phyloP scores from a whole-genome alignment of 1,140 invertebrate species.

The Drosophila novamexicana region DNA sequence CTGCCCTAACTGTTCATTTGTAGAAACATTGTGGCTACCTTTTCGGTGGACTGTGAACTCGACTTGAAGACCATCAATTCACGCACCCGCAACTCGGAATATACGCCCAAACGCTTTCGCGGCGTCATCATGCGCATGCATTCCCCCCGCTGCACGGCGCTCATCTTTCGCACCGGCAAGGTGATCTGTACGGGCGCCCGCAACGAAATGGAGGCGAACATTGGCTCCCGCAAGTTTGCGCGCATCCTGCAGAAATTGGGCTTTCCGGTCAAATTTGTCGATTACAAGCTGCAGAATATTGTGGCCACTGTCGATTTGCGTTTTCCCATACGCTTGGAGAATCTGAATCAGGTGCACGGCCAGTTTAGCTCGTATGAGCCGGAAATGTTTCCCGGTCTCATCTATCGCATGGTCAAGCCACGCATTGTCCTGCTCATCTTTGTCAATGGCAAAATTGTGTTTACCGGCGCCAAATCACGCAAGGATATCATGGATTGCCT shows the following conservation, averaged over 20 bases:
- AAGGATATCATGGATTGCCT: conserved; percentile 97
- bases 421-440: conserved; percentile 98
- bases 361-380: conserved; percentile 98
- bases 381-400: conserved; percentile 97
- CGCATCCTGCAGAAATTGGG: conserved; percentile 99
- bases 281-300: conserved; percentile 99
- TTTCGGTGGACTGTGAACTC: conserved; percentile 94
- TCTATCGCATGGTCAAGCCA: conserved; percentile 98
- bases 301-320: conserved; percentile 99
- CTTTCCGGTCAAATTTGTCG: conserved; percentile 97
- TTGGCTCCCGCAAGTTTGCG: conserved; percentile 98
- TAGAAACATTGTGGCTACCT: conserved; percentile 98
- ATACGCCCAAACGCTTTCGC: conserved; percentile 98
- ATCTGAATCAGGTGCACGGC: conserved; percentile 95
- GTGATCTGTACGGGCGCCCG: conserved; percentile 99
- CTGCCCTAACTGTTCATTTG: conserved; percentile 1
- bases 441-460: conserved; percentile 98
- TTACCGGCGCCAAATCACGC: conserved; percentile 97
- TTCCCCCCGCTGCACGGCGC: conserved; percentile 97
- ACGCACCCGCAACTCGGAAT: conserved; percentile 98
- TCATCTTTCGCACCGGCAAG: conserved; percentile 99
- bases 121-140: conserved; percentile 99
- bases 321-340: conserved; percentile 98
- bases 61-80: conserved; percentile 96
- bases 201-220: conserved; percentile 96